phyloP scores from a whole-genome alignment of 2,113 vertebrate species.

The Syngnathus scovelli region DNA sequence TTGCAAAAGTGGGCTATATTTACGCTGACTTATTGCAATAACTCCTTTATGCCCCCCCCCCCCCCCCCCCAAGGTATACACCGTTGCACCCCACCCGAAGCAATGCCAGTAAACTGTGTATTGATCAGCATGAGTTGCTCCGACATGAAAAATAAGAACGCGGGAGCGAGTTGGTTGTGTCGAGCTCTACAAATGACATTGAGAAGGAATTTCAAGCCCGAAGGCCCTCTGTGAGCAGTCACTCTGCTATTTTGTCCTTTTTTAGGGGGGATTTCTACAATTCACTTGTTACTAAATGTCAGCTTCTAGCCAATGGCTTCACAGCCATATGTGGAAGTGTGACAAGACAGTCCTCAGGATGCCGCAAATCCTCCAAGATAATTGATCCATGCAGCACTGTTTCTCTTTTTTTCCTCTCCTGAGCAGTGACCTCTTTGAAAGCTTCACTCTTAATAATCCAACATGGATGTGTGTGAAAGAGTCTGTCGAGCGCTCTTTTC shows the following conservation, averaged over 20 bases:
- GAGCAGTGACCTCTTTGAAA: constrained; percentile 67
- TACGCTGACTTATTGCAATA: constrained; percentile 38
- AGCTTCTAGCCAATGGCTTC: constrained; percentile 54
- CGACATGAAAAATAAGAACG: constrained; percentile 50
- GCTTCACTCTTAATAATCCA: constrained; percentile 70
- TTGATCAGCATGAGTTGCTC: constrained; percentile 57
- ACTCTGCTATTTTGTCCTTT: constrained; percentile 56
- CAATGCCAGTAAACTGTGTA: constrained; percentile 45
- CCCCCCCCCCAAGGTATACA: not conserved
- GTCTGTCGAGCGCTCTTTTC: constrained; percentile 39
- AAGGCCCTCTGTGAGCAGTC: constrained; percentile 47
- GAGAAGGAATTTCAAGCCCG: constrained; percentile 57
- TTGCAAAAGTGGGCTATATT: constrained; percentile 28
- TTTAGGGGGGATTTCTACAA: constrained; percentile 60
- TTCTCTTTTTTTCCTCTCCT: constrained; percentile 25
- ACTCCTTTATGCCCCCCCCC: constrained; percentile 21
- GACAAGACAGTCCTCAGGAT: constrained; percentile 60
- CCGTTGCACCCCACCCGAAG: constrained; percentile 4
- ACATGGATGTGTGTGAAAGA: constrained; percentile 54
- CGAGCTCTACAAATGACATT: constrained; percentile 56
- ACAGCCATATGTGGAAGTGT: constrained; percentile 58
- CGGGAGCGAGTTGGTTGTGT: constrained; percentile 36
- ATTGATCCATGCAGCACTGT: constrained; percentile 63
- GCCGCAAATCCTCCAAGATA: constrained; percentile 62
- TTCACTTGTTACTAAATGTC: constrained; percentile 70